Percentiles rank a stretch among this genome's conserved stretches.
Conservation (phyloP, 2,797 vertebrate species). For the Carapus acus region DNA sequence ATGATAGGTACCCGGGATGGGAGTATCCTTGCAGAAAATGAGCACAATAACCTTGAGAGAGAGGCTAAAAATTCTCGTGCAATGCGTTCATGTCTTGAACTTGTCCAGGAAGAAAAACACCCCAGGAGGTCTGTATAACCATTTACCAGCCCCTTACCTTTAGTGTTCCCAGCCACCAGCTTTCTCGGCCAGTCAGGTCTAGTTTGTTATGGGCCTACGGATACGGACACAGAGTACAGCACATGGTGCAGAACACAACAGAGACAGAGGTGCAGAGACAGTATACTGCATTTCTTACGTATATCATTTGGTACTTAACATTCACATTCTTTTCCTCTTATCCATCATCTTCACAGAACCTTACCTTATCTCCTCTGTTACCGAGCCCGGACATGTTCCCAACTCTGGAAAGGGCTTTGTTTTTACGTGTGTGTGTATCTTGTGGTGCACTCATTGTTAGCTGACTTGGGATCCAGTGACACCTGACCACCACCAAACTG, state of each 20-base stretch:
- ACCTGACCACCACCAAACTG: constrained; percentile 58
- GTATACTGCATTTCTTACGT: constrained; percentile 25
- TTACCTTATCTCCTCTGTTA: constrained; percentile 55
- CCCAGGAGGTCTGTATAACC: constrained; percentile 7
- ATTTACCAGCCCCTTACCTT: constrained; percentile 59
- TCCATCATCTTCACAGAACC: constrained; percentile 21
- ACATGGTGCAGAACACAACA: constrained; percentile 9
- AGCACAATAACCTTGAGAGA: too few relatives aligned
- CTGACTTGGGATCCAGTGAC: constrained; percentile 47
- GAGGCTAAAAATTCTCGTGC: too few relatives aligned
- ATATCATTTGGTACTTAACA: constrained; percentile 15
- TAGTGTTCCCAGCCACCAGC: constrained; percentile 67
- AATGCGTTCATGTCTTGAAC: too few relatives aligned
- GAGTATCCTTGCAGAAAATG: constrained; percentile 56
- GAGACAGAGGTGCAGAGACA: constrained; percentile 11
- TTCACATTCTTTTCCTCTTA: constrained; percentile 17
- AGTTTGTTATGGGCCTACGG: constrained; percentile 53
- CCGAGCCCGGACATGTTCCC: constrained; percentile 42
- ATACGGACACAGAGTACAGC: constrained; percentile 39
- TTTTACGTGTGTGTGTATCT: constrained; percentile 38
- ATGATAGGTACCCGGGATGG: constrained; percentile 64
- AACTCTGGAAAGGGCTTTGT: constrained; percentile 32
- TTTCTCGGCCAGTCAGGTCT: constrained; percentile 50
- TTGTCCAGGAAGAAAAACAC: too few relatives aligned
- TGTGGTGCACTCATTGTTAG: constrained; percentile 22